Evolutionary conservation across 2,888 invertebrate species (phyloP), one percentile per base, ranked within the genome.

Genomic region (Hypolimnas misippus): DNA sequence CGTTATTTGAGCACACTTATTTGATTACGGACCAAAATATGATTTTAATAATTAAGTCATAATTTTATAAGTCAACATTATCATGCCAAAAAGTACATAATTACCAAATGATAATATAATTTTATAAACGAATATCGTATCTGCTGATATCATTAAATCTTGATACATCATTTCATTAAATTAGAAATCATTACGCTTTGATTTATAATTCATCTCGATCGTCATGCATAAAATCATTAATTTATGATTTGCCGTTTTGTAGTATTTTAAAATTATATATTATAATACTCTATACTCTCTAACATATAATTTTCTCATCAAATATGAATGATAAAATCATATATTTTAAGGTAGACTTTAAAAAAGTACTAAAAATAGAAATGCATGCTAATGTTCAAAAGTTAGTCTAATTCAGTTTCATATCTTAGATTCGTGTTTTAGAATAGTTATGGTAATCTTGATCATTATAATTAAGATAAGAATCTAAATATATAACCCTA

Each of bases 281-380:
- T 19, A 44, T 21, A 21, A 21, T 35, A 17, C 4, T 35, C 3
- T 52, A 38, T 38, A 38, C 5, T 50, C 29, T 29, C 5, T 50
- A 29, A 52, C 19, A 6, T 25, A 29, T n/a, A 31, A 25, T 49
- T 35, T 53, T 54, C 44, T 31, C 62, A 65, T 73, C 72, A 71
- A 73, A 73, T 73, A 71, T 73, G 71, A 73, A 73, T 71, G 70
- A 68, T 72, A 38, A n/a, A 38, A 38, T 38, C n/a, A 38, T n/a
- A 38, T 38, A 38, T 38, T 38, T 38, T 12, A 12, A n/a, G n/a
- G n/a, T n/a, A n/a, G n/a, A n/a, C n/a, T n/a, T n/a, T n/a, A n/a
- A n/a, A n/a, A n/a, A 38, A n/a, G 35, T 2, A n/a, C 4, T 38
- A 2, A n/a, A 4, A n/a, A n/a, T n/a, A n/a, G 10, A 38, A 38